Conservation (phyloP, 2,113 vertebrate species). For the Gymnorhina tibicen region DNA sequence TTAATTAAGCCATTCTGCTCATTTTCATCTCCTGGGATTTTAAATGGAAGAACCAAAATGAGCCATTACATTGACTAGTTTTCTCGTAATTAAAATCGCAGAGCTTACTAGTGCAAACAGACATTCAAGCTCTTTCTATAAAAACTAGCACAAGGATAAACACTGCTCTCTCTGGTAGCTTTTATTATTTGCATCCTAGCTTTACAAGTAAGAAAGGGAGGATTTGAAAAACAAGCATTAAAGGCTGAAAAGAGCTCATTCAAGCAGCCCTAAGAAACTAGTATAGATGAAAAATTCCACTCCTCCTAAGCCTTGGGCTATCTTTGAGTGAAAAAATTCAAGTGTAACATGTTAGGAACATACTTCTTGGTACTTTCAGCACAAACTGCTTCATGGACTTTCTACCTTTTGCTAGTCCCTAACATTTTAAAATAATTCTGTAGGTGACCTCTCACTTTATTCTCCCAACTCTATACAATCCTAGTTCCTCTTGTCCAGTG, state of each 20-base stretch:
- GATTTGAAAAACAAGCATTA: background rate
- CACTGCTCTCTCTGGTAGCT: background rate
- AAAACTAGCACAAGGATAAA: background rate
- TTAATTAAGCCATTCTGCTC: background rate
- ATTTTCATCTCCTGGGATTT: background rate
- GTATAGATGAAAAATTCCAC: background rate
- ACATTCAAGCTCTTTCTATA: background rate
- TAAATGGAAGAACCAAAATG: background rate
- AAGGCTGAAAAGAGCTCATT: background rate
- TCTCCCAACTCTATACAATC: background rate
- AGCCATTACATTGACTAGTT: background rate
- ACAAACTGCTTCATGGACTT: background rate
- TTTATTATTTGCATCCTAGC: background rate
- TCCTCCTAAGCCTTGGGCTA: background rate
- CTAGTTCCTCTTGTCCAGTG: background rate
- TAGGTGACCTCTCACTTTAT: background rate
- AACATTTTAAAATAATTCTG: background rate
- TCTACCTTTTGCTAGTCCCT: background rate
- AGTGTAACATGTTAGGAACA: background rate
- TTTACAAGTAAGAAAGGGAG: background rate
- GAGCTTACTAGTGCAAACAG: background rate
- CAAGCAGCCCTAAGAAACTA: background rate
- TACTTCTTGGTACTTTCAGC: background rate
- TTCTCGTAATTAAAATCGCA: background rate
- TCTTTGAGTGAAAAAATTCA: background rate